Base-by-base conservation (phyloP, 1,140 invertebrate genomes). In the Pseudomyrmex concolor region DNA sequence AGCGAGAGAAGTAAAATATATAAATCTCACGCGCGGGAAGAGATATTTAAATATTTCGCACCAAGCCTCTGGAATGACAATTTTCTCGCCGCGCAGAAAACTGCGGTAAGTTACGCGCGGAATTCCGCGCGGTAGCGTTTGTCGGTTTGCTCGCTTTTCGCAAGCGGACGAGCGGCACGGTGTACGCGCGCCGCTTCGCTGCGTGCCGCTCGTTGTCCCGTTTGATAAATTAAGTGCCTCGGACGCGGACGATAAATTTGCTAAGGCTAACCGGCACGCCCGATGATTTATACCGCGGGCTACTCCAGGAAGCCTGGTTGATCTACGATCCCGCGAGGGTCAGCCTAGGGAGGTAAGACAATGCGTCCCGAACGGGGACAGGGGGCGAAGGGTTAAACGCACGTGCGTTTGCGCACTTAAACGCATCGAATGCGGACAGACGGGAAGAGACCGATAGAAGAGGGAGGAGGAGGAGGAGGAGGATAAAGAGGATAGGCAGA, bases 141-240 rank as follows among this genome's bases (percentile, higher is more conserved):
- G 13, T 45, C 3, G 17, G 0, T 13, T 57, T 22, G 3, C 34
- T 51, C 50, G 10, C 34, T 48, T 80, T 59, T 43, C 34, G 22
- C 60, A 25, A 77, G 15, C 55, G n/a, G 19, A 9, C 15, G 15
- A 10, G 13, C 17, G 54, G 17, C 57, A 45, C 63, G 62, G 50
- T 19, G 59, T 48, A 22, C 63, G 68, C 63, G 68, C 70, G 59
- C 34, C 60, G 68, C 60, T 57, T 17, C 86, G 63, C 57, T 84
- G 84, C 78, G 81, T 87, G 77, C 78, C 54, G 54, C 63, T 84
- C 66, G 76, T 89, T 86, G 76, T 77, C 83, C 54, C 71, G 86
- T 81, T 34, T 91, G 90, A 91, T 91, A 91, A 91, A 91, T 91
- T 91, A 89, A 91, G 88, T 90, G 86, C 84, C 89, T 88, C 83